Conservation (phyloP, 2,797 vertebrate genomes). For the Enteromius argenteus region DNA sequence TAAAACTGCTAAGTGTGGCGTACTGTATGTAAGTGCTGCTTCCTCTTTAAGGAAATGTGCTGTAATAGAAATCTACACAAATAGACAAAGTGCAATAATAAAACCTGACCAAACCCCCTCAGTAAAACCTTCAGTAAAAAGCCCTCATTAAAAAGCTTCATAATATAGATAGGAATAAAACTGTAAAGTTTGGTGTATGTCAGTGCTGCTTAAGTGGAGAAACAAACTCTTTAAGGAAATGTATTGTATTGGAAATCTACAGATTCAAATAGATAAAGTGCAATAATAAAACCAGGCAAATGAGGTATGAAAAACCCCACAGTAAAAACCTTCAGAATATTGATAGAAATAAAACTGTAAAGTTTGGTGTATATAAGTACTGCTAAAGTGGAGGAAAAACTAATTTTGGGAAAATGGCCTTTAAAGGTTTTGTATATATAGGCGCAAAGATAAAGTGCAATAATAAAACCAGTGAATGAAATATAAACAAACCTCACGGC, state of each 20-base stretch:
- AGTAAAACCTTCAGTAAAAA: background rate
- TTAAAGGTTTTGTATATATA: background rate
- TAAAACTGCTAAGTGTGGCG: background rate
- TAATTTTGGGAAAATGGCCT: background rate
- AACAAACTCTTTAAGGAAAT: background rate
- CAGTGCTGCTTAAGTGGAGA: background rate
- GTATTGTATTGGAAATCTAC: background rate
- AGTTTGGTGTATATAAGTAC: background rate
- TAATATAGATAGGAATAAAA: background rate
- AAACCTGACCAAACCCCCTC: background rate
- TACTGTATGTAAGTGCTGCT: background rate
- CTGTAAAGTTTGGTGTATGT: background rate
- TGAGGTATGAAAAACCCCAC: background rate
- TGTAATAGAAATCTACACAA: background rate
- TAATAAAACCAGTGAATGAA: too few relatives aligned
- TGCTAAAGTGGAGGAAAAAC: background rate
- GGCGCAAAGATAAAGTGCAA: background rate
- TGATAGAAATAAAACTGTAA: background rate
- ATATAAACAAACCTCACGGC: too few relatives aligned
- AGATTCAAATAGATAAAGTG: background rate
- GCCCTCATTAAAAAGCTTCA: background rate
- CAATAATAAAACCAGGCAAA: background rate
- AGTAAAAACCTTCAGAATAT: background rate
- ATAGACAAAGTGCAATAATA: background rate
- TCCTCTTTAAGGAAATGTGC: too few relatives aligned